Evolutionary conservation across 2,113 vertebrate genomes (phyloP), one percentile per base, ranked within the genome.

Genomic region (Nerophis lumbriciformis): DNA sequence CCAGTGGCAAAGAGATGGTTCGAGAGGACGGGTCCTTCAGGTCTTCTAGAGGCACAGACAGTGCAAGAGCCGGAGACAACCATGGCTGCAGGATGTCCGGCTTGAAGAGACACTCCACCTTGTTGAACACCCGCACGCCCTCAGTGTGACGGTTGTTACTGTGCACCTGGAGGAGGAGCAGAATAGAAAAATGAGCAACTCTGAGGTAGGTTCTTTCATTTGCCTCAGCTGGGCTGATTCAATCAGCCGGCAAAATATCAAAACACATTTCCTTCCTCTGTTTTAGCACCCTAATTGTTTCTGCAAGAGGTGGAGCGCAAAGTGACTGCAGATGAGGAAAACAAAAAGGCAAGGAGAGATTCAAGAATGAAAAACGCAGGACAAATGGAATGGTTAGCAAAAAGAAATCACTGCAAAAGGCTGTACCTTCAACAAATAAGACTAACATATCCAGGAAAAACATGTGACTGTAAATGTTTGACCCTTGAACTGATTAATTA

Each of bases 91-190:
- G 87, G 47, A 93, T 73, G 48, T 83, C 81, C 0, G 81, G 80
- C 74, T 93, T 94, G 74, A 98, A 97, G 53, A 84, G 83, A 35
- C 95, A 98, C 53, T 93, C 88, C 39, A 93, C 94, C 54, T 87
- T 90, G 0, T 81, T 86, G 56, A 97, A 96, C 28, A 96, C 90
- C 3, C 92, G 89, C 56, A 97, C 94, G 0, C 92, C 93, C 70
- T 92, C 86, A 0, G 91, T 90, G 88, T 93, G 92, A 68, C 93
- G 93, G 85, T 97, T 96, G 87, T 96, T 98, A 65, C 94, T 95
- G 79, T 97, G 95, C 21, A 97, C 93, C 95, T 96, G 66, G 12
- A 50, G 11, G 8, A 53, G 19, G 28, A 37, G 66, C n/a, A 21
- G 28, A 42, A 73, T 45, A 12, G 44, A 51, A 1, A 42, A 49